Evolutionary conservation across 2,113 vertebrate genomes (phyloP).

Genomic region (Callithrix jacchus): DNA sequence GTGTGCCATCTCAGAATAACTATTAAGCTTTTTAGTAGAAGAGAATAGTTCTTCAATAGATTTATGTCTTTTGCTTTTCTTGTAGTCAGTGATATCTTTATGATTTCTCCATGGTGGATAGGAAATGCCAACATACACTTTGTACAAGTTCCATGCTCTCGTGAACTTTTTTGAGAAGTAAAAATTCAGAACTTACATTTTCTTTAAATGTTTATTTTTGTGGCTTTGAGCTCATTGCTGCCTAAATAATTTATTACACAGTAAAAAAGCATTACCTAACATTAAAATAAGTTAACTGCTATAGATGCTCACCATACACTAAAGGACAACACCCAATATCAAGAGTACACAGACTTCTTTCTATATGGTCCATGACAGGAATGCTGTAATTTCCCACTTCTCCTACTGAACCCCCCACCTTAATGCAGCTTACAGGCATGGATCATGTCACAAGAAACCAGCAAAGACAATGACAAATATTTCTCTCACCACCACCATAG

Average conservation of each 20-base stretch:
- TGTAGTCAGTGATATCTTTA: not conserved
- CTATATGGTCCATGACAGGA: not conserved
- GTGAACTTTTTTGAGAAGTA: not conserved
- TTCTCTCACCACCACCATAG: not conserved
- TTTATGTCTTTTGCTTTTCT: not conserved
- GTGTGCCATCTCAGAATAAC: not conserved
- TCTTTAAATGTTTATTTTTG: not conserved
- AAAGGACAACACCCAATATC: not conserved
- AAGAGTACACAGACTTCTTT: not conserved
- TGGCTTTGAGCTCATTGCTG: not conserved
- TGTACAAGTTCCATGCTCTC: not conserved
- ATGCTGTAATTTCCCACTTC: not conserved
- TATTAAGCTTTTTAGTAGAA: not conserved
- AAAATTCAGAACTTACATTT: conserved; percentile 24
- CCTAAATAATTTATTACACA: not conserved
- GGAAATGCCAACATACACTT: not conserved
- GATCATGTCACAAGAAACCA: not conserved
- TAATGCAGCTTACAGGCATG: not conserved
- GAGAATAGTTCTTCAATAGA: not conserved
- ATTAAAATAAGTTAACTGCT: not conserved
- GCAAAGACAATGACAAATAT: not conserved
- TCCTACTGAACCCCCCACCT: not conserved
- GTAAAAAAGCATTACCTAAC: not conserved
- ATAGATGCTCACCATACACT: not conserved
- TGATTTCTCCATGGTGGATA: not conserved